Percentiles rank a stretch among this genome's conserved stretches.
These are phyloP conservation scores for Murina feae DNA, from an alignment of 2,113 vertebrate species.

Conservation along the genomic window DNA sequence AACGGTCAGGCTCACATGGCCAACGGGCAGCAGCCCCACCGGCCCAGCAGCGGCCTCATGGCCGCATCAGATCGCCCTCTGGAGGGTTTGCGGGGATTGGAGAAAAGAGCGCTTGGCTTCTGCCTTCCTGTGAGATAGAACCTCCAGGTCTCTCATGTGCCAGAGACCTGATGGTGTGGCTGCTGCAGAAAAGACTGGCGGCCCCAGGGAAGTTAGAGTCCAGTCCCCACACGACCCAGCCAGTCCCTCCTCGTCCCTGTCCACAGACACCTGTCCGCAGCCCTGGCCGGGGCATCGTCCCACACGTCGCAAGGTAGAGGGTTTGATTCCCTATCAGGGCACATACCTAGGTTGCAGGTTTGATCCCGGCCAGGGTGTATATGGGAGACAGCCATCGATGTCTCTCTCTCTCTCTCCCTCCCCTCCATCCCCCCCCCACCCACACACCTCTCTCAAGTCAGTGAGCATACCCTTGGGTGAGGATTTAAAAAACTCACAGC, in stretches of 20 bases:
- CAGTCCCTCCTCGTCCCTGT: not conserved
- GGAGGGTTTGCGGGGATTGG: not conserved
- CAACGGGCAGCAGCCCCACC: not conserved
- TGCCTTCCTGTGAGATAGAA: not conserved
- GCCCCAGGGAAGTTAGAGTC: not conserved
- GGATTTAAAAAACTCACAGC: too few relatives aligned
- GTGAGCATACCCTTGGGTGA: too few relatives aligned
- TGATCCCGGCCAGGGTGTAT: not conserved
- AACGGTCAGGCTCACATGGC: not conserved
- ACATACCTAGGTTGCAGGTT: not conserved
- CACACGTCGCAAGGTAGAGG: not conserved
- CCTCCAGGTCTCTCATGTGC: not conserved
- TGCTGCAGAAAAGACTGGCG: not conserved
- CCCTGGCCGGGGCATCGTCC: not conserved
- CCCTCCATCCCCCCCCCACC: fast-evolving
- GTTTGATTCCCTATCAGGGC: not conserved
- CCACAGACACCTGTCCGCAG: not conserved
- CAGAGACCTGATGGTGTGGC: too few relatives aligned
- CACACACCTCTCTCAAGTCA: not conserved
- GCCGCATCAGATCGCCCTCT: not conserved
- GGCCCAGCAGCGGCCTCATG: not conserved
- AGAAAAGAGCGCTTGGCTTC: not conserved
- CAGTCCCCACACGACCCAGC: not conserved
- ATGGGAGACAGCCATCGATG: not conserved
- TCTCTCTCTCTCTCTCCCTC: not conserved